Evolutionary conservation across 2,888 invertebrate species (phyloP), one percentile per base, ranked within the genome.

Genomic region (Odontocolon sp.): DNA sequence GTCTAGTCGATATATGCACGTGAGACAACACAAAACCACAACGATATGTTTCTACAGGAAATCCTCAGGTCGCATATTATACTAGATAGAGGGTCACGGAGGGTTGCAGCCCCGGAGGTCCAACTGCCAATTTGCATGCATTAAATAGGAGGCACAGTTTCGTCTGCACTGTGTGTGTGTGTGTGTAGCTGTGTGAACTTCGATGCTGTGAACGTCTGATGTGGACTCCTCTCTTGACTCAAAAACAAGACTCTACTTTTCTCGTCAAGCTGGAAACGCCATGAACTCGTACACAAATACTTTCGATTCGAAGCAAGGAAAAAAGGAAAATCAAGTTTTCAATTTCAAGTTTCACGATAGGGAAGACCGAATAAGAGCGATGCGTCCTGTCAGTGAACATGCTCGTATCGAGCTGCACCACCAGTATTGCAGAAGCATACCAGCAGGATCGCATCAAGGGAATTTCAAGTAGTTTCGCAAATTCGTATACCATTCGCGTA

Each of bases 381-480:
- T 80, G 82, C 81, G 69, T 73, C 66, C 50, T 63, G 64, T 26
- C 56, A 21, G 38, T 31, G 70, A 57, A 59, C 64, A 73, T 64
- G 67, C 57, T 47, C 47, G 31, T 18, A 18, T 26, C 23, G 31
- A 28, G 33, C 67, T 56, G 68, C 33, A 36, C 68, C 8, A 64
- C 70, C 71, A 68, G 21, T 57, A 69, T 69, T 64, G 61, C 38
- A 14, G 50, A 72, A 18, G 33, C 38, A 21, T 36, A 23, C 78
- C 81, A 74, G 80, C 74, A 76, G 76, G 78, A 80, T 71, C 57
- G 80, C 85, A 82, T 80, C 82, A 82, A 82, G 86, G 86, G 89
- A 89, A 89, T 90, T 88, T 88, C 87, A 89, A 90, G 81, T 85
- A 87, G 87, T 82, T 82, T 80, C 68, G 77, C 40, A 78, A 82